Evolutionary conservation across 30 jellyfish, hydroid and myxozoan species (phyloP), one percentile per base, ranked within the genome.

Genomic region (Mastigias papua): DNA sequence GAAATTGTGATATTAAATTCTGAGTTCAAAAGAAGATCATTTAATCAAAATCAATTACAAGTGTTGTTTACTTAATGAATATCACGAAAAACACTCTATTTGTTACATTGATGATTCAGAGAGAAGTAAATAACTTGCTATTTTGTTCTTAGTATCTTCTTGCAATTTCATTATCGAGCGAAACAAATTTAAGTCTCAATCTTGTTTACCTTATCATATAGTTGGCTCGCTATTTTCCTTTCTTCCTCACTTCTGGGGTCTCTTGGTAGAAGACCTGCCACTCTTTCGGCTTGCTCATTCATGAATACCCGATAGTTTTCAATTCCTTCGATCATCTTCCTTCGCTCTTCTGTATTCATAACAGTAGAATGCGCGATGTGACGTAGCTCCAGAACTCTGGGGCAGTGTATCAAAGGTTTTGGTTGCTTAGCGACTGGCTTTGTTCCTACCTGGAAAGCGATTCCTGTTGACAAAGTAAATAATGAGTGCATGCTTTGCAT

Each of bases 231-330:
- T 35, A 6, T 35, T 8, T 27, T 19, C 74, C 46, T 73, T 50
- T 92, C 98, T 54, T 86, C 98, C n/a, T 78, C 92, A 27, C 78
- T 75, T 78, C 98, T 86, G 5, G 90, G 90, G 80, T 92, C 98
- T 11, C 15, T 50, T 26, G 91, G 83, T 32, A 50, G 77, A 57
- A 82, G 78, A 7, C 61, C 88, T 9, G 37, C 65, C 54, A 78
- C 91, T 29, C 17, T 21, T n/a, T 37, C 88, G 1, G 64, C 32
- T 51, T 78, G 93, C 42, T 62, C 78, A 0, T 51, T 28, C 32
- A 86, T 51, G 28, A 61, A 66, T 31, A 48, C 30, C 4, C 97
- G 90, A 34, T 92, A 92, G 22, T 63, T 79, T 51, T 80, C 90
- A 10, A 92, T 57, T 27, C 85, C 93, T 22, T 72, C 78, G n/a